A percentile compares a stretch with the other conserved stretches of the same genome.
These are phyloP conservation scores for Charaxes varanes DNA, from an alignment of 1,140 invertebrate species.

Conservation along the genomic window DNA sequence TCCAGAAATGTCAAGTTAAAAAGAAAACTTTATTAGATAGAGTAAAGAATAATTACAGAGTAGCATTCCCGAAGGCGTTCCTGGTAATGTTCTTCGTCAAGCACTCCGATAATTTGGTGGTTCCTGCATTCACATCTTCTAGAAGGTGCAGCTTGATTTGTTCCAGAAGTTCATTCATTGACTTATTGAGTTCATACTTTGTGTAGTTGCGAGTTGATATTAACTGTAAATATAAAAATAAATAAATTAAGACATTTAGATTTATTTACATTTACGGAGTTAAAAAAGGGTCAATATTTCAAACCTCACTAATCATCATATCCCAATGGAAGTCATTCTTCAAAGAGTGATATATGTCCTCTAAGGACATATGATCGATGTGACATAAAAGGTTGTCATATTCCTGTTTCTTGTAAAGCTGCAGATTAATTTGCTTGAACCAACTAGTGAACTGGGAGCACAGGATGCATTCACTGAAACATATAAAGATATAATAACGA, in stretches of 20 bases:
- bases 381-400: constrained; percentile 61
- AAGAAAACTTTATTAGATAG: background rate
- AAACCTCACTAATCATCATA: constrained; percentile 63
- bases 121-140: constrained; percentile 37
- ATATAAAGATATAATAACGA: background rate
- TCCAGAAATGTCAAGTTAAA: background rate
- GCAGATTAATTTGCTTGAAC: constrained; percentile 67
- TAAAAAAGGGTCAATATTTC: background rate
- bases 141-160: constrained; percentile 47
- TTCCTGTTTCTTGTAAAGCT: constrained; percentile 67
- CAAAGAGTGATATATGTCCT: constrained; percentile 39
- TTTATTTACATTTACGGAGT: too few species aligned
- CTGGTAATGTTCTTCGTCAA: constrained; percentile 34
- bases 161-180: constrained; percentile 51
- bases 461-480: constrained; percentile 38
- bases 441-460: constrained; percentile 62
- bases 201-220: constrained; percentile 62
- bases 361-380: constrained; percentile 37
- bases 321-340: constrained; percentile 70
- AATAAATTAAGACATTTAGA: background rate
- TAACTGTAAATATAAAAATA: constrained; percentile 32
- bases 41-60: constrained; percentile 43
- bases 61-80: constrained; percentile 44
- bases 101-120: constrained; percentile 40
- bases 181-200: constrained; percentile 59